Percentiles rank a stretch among this genome's conserved stretches.
phyloP scores from a whole-genome alignment of 2,888 invertebrate genomes.

The Brachypterus glaber region DNA sequence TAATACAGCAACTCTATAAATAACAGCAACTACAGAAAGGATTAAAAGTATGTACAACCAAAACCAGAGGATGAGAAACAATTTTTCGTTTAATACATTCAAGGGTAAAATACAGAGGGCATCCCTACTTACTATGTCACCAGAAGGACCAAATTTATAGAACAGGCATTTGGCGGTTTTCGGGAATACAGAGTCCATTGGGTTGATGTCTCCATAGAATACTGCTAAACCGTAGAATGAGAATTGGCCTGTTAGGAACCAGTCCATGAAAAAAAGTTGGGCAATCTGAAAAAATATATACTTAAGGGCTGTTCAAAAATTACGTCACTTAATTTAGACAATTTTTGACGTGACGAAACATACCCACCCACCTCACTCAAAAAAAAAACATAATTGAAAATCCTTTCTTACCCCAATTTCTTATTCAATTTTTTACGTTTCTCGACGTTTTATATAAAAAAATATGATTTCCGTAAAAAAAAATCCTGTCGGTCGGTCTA shows the following conservation, averaged over 20 bases:
- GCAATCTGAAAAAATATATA: conserved; percentile 50
- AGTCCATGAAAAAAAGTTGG: conserved; percentile 59
- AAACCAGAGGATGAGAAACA: conserved; percentile 65
- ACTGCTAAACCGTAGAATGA: conserved; percentile 49
- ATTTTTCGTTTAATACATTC: conserved; percentile 72
- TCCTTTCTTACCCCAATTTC: too few relatives aligned
- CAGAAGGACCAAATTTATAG: conserved; percentile 50
- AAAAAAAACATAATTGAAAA: too few relatives aligned
- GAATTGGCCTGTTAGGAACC: conserved; percentile 55
- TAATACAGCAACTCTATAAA: conserved; percentile 55
- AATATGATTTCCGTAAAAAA: too few relatives aligned
- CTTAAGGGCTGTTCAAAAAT: too few relatives aligned
- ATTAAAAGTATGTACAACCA: conserved; percentile 60
- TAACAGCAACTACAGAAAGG: conserved; percentile 51
- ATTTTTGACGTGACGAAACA: too few relatives aligned
- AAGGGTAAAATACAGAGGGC: conserved; percentile 65
- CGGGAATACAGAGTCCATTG: conserved; percentile 60
- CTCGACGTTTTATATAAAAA: too few relatives aligned
- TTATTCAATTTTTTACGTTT: too few relatives aligned
- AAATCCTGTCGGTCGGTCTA: too few relatives aligned
- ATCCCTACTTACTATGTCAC: conserved; percentile 48
- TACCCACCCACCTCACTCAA: too few relatives aligned
- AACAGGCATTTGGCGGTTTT: conserved; percentile 58
- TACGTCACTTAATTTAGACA: too few relatives aligned
- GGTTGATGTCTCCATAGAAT: conserved; percentile 41